Evolutionary conservation across 2,888 invertebrate genomes (phyloP), one percentile per base, ranked within the genome.

Genomic region (Xanthia icteritia): DNA sequence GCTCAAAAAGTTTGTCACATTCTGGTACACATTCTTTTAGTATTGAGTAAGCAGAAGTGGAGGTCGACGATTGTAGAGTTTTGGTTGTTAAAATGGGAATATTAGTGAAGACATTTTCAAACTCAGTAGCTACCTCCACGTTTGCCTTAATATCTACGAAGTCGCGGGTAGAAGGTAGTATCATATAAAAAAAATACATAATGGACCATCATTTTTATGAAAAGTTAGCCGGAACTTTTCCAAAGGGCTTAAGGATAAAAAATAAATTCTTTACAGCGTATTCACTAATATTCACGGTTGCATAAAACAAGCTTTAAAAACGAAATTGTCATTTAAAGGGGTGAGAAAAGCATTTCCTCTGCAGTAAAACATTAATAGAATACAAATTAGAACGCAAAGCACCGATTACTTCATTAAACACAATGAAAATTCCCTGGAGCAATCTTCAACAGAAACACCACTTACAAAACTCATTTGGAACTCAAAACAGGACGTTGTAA

Each of bases 401-500:
- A 68, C 15, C 27, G 15, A 58, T 27, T 13, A 48, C 31, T 0
- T 56, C 56, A 56, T 58, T 42, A 42, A 64, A 56, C 20, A 48
- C 11, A 48, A 9, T 31, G 2, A 54, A 13, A 64, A 54, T 64
- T 56, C 11, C 27, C n/a, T 39, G 20, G 3, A 39, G 23, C 39
- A 63, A 67, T 77, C 39, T 66, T 39, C 13, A 82, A 39, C 20
- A 42, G 58, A 67, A 83, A 73, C n/a, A 42, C 6, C 27, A 69
- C 17, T 58, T 60, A 11, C 20, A 65, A 67, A 73, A 72, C 75
- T 66, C 48, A 72, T 78, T 73, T 67, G 27, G 11, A 80, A 70
- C 63, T 20, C 63, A 54, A 61, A 78, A 75, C 67, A 71, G 69
- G 42, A 60, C 45, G 67, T 65, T 48, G 6, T 76, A 77, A 81